Evolutionary conservation across 2,113 vertebrate species (phyloP), one percentile per base, ranked within the genome.

Genomic region (Prolemur simus): DNA sequence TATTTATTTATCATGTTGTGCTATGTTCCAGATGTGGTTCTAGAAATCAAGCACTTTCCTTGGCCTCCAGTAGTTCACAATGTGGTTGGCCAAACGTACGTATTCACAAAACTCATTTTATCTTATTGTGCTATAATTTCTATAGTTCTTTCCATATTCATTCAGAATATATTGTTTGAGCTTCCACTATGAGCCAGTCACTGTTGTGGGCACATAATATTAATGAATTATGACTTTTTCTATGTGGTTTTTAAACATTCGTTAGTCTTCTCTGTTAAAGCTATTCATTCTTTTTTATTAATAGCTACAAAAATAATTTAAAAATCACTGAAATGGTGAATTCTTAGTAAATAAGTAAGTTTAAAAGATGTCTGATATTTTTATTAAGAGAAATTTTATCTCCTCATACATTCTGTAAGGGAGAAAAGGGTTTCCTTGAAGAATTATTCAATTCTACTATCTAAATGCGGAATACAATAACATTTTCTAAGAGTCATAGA

Each of bases 291-390:
- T 32, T 86, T 87, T 87, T 91, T 89, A 81, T 82, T 68, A 54
- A 20, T 49, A 93, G 27, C 29, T 93, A 95, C 49, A 71, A 74
- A 82, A 86, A 47, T 60, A 82, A 49, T 73, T 17, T 4, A 76
- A 90, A 85, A 58, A 58, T 29, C 7, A 94, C 32, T 34, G 45
- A 92, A 91, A 63, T 84, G 4, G 18, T 89, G 9, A 84, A 74
- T 23, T 90, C 85, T 96, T 56, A 69, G 21, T 92, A 92, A 92
- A 91, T 73, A 71, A 93, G 20, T 58, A 92, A 47, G n/a, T 96
- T 91, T 89, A 45, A 86, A 78, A 32, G 9, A 93, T 84, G 52
- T 13, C 4, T 81, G n/a, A 84, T 84, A 13, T 32, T 87, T 95
- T 89, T 34, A 74, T 78, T 52, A 91, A 87, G 80, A 81, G 2